A percentile compares a stretch with the other conserved stretches of the same genome.
phyloP scores from a whole-genome alignment of 1,140 invertebrate genomes.

The Zaprionus africanus region DNA sequence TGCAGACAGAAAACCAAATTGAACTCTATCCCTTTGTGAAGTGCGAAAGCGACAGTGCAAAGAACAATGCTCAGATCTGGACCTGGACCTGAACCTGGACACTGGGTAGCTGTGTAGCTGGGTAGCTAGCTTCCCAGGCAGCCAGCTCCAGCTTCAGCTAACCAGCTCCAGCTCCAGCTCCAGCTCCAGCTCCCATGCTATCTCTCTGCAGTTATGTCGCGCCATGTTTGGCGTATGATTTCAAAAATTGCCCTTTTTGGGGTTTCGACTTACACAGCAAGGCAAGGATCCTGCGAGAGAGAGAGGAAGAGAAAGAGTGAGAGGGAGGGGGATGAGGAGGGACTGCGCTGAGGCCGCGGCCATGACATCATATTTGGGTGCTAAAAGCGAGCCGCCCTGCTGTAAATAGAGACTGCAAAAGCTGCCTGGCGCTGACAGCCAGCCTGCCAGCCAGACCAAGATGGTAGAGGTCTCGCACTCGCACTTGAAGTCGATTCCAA shows the following conservation, averaged over 20 bases:
- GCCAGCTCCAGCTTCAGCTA: constrained; percentile 31
- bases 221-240: constrained; percentile 82
- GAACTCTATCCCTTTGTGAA: constrained; percentile 82
- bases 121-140: constrained; percentile 12
- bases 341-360: constrained; percentile 41
- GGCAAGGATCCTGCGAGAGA: constrained; percentile 9
- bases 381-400: constrained; percentile 79
- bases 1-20: constrained; percentile 71
- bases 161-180: background rate
- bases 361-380: constrained; percentile 83
- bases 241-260: constrained; percentile 83
- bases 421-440: constrained; percentile 56
- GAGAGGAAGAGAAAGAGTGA: constrained; percentile 11
- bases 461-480: constrained; percentile 38
- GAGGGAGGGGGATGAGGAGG: background rate
- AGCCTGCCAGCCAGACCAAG: constrained; percentile 32
- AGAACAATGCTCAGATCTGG: constrained; percentile 71
- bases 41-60: constrained; percentile 82
- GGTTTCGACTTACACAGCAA: constrained; percentile 75
- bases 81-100: background rate
- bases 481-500: background rate
- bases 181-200: constrained; percentile 42
- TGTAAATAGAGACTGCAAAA: constrained; percentile 78
- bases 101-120: constrained; percentile 8
- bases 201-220: constrained; percentile 69